These are phyloP conservation scores for Pristionchus arcanus DNA, from an alignment of 2,888 invertebrate genomes.

Conservation along the genomic window DNA sequence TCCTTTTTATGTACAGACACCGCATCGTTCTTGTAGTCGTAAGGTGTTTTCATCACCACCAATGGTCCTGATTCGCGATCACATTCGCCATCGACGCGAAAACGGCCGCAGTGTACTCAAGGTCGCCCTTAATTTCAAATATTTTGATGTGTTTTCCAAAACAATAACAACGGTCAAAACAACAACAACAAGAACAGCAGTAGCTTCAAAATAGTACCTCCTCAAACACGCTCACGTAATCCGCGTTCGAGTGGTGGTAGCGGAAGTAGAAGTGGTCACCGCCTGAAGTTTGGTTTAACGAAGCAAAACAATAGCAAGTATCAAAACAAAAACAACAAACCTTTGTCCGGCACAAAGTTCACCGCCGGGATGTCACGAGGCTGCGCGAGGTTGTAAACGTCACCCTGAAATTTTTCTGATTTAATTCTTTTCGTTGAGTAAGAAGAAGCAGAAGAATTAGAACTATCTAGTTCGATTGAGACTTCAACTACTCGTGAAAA, in stretches of 20 bases:
- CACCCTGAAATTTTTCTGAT: constrained; percentile 47
- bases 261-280: constrained; percentile 56
- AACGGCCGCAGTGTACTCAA: constrained; percentile 52
- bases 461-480: neutral
- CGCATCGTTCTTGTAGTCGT: neutral
- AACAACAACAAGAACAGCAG: neutral
- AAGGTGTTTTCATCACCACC: neutral
- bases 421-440: too few species aligned
- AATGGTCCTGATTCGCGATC: constrained; percentile 51
- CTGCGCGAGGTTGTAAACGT: constrained; percentile 47
- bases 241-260: constrained; percentile 50
- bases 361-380: constrained; percentile 48
- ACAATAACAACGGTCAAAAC: neutral
- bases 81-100: constrained; percentile 53
- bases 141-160: neutral
- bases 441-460: too few species aligned
- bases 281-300: constrained; percentile 11
- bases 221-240: constrained; percentile 54
- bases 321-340: neutral
- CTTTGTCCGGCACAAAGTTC: constrained; percentile 56
- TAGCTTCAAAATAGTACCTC: neutral
- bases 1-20: neutral
- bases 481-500: neutral
- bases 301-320: too few species aligned
- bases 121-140: constrained; percentile 47